Evolutionary conservation across 2,888 invertebrate species (phyloP), one percentile per base, ranked within the genome.

Genomic region (Pristionchus maxplancki): DNA sequence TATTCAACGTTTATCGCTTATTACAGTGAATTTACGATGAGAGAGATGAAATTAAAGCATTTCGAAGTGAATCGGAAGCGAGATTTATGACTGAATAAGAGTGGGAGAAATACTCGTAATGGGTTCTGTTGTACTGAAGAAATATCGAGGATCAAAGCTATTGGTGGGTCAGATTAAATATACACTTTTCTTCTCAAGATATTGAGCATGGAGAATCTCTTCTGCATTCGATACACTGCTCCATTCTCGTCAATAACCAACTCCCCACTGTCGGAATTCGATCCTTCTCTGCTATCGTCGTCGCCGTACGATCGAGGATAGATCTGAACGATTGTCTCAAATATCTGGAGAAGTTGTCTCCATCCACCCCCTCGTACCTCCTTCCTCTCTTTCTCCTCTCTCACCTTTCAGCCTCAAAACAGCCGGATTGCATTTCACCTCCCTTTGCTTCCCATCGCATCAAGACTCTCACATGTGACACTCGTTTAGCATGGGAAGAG

Each of bases 1-100:
- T 40, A 64, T 58, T 40, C 64, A 85, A 64, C 82, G 82, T 83
- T 83, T 83, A 83, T 83, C 53, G 82, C 82, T 50, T 83, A 78
- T 78, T 78, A 78, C 78, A 78, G 78, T 78, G 78, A 78, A 78
- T 78, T 58, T 78, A 78, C 44, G 78, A 44, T 67, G 67, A 67
- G 67, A 37, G 28, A 78, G 44, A 13, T 53, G 82, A 40, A 53
- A 58, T 82, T 31, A 53, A 82, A 53, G 53, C 53, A 53, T 2
- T 20, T 53, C 34, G 82, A 31, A 82, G 37, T 53, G 64, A 85
- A 48, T 44, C 31, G 85, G 40, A 64, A 24, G 37, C 62, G 78
- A 44, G 78, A 78, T 78, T 78, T 48, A 78, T 78, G 78, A 78
- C 78, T 44, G 78, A 48, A 44, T 78, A 37, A 37, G 71, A 71